Evolutionary conservation across 2,113 vertebrate species (phyloP), one percentile per base, ranked within the genome.

Genomic region (Myrmophylax atrothorax): DNA sequence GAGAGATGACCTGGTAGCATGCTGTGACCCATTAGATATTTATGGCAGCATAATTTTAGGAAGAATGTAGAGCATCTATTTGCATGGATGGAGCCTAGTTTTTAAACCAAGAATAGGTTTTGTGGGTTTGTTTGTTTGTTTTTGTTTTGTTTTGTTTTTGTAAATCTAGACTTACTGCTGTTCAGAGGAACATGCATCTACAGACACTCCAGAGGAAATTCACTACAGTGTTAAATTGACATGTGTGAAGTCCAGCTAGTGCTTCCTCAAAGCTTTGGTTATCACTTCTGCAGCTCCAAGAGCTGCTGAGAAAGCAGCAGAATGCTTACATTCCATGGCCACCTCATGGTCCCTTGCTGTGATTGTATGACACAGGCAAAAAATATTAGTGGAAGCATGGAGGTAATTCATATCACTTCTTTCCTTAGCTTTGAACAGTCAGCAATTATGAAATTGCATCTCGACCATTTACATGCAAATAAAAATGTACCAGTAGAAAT

Each of bases 131-230:
- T 42, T n/a, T n/a, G n/a, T n/a, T n/a, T n/a, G 0, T 37, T 38
- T 35, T 17, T 2, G 0, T 3, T 25, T 25, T 44, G 60, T 33
- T 12, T 37, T 0, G 20, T 29, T 29, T 55, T 35, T n/a, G 50
- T n/a, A 28, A 82, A 59, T 3, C 1, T 18, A 69, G 23, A 35
- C 10, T 11, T 50, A 46, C 4, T 74, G 16, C 11, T 94, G 4
- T 84, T 91, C 23, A 62, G 63, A 47, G 3, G 4, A 87, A 53
- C 7, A 37, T 15, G 7, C 1, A 52, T 35, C 23, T 79, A 20
- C 12, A 37, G 52, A 20, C 3, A n/a, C 2, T 73, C 5, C 3
- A 47, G 31, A 53, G 19, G 37, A 81, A 59, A 79, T 50, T 59
- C 10, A 11, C 25, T 62, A 0, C 7, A 12, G 9, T n/a, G 17